These are phyloP conservation scores for Enteromius radiatus DNA, from an alignment of 2,797 vertebrate species.

Conservation along the genomic window DNA sequence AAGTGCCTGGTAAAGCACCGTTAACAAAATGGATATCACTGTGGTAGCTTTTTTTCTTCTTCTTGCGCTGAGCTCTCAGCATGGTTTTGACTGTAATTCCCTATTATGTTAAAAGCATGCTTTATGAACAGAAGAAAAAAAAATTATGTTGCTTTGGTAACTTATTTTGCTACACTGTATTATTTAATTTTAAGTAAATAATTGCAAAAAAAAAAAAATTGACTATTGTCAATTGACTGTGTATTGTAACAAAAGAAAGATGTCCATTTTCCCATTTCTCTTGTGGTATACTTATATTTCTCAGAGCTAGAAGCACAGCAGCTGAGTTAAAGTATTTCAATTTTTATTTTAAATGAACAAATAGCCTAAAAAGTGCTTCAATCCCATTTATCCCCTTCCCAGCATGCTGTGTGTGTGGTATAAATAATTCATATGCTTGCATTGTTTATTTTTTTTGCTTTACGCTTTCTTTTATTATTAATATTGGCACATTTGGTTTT, in stretches of 20 bases:
- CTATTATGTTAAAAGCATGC: background rate
- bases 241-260: background rate
- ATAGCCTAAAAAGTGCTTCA: background rate
- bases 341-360: background rate
- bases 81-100: background rate
- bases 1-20: constrained; percentile 59
- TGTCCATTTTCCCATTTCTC: background rate
- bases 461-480: background rate
- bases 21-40: constrained; percentile 30
- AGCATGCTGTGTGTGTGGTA: background rate
- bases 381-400: background rate
- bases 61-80: background rate
- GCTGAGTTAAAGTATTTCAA: background rate
- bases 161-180: background rate
- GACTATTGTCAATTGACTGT: too few species aligned
- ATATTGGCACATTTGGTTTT: background rate
- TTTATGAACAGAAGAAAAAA: background rate
- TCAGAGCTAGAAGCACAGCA: background rate
- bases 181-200: background rate
- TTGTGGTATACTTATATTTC: background rate
- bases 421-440: background rate
- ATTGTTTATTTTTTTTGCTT: background rate
- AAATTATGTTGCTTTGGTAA: background rate
- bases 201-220: background rate
- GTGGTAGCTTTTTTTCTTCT: background rate